Evolutionary conservation across 1,140 invertebrate genomes (phyloP).

Genomic region (Lordiphosa mommai): DNA sequence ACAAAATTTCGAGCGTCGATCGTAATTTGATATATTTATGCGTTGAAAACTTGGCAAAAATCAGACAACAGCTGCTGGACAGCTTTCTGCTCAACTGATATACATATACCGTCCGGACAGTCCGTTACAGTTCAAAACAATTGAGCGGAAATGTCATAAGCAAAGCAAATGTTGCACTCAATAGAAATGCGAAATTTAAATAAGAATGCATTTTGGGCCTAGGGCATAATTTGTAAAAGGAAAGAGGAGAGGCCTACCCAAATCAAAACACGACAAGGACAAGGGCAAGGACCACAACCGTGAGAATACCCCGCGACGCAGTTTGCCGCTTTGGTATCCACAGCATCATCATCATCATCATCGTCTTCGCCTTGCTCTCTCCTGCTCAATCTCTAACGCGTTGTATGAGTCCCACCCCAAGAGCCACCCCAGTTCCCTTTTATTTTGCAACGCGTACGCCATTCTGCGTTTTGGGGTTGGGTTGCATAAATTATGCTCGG

Average conservation of each 20-base stretch:
- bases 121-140: conserved; percentile 50
- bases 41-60: conserved; percentile 44
- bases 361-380: background rate
- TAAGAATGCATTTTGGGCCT: conserved; percentile 53
- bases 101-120: conserved; percentile 5
- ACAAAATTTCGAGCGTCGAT: conserved; percentile 30
- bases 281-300: conserved; percentile 31
- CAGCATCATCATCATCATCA: conserved; percentile 11
- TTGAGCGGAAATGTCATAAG: conserved; percentile 63
- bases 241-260: conserved; percentile 55
- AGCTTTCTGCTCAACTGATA: background rate
- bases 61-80: conserved; percentile 45
- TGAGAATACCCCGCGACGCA: conserved; percentile 40
- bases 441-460: background rate
- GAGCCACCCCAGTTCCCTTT: conserved; percentile 50
- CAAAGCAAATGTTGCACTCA: conserved; percentile 38
- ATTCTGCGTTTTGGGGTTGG: conserved; percentile 31
- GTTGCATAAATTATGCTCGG: conserved; percentile 65
- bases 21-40: conserved; percentile 74
- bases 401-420: conserved; percentile 26
- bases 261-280: conserved; percentile 55
- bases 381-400: background rate
- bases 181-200: conserved; percentile 41
- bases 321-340: conserved; percentile 40
- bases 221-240: conserved; percentile 30